A percentile compares a stretch with the other conserved stretches of the same genome.
Evolutionary conservation across 2,797 vertebrate species (phyloP).

Genomic region (Acanthurus leucopareius): DNA sequence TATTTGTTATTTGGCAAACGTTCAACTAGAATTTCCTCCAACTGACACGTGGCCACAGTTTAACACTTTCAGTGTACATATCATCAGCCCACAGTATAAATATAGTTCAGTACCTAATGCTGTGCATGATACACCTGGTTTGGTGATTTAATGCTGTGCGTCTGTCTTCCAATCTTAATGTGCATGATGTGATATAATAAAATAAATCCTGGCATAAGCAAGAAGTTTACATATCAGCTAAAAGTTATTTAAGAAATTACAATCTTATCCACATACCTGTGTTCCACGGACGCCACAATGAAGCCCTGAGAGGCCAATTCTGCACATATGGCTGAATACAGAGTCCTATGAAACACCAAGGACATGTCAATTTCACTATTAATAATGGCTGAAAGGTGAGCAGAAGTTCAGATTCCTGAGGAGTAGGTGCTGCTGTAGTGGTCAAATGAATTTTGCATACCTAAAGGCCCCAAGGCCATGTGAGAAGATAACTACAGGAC

Average conservation of each 20-base stretch:
- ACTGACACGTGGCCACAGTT: neutral
- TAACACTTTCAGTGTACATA: neutral
- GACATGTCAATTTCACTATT: slow-evolving; percentile 1
- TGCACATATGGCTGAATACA: slow-evolving; percentile 95
- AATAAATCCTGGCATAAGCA: neutral
- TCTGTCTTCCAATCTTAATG: neutral
- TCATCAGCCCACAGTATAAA: neutral
- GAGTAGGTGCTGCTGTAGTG: neutral
- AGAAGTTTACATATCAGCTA: neutral
- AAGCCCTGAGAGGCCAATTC: slow-evolving; percentile 95
- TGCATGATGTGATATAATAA: neutral
- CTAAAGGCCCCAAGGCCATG: slow-evolving; percentile 97
- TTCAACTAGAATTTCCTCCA: slow-evolving; percentile 47
- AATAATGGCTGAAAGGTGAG: neutral
- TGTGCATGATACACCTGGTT: too few species aligned
- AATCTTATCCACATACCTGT: slow-evolving; percentile 87
- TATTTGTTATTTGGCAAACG: slow-evolving; percentile 41
- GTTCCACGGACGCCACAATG: slow-evolving; percentile 95
- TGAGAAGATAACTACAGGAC: slow-evolving; percentile 94
- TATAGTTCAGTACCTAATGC: neutral
- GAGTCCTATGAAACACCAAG: slow-evolving; percentile 84
- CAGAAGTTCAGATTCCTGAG: neutral
- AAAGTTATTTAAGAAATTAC: too few species aligned
- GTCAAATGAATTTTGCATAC: slow-evolving; percentile 68
- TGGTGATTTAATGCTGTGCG: neutral